Conservation (phyloP, 1,140 invertebrate species). For the Micrasema longulum region DNA sequence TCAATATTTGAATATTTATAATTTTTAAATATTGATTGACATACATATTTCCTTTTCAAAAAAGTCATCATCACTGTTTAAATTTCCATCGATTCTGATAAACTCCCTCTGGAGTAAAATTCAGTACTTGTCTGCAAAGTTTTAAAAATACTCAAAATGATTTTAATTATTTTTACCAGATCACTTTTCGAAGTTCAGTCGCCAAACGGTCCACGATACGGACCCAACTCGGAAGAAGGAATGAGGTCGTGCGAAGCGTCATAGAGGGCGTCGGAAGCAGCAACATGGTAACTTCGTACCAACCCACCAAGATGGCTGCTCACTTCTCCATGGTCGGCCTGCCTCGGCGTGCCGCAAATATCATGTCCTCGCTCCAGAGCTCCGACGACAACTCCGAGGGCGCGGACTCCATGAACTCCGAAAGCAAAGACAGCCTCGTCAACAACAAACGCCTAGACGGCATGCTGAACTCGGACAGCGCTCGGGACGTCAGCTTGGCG, state of each 20-base stretch:
- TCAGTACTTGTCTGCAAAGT: too few relatives aligned
- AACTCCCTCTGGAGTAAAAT: too few relatives aligned
- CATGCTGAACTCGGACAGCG: slow-evolving; percentile 38
- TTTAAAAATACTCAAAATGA: slow-evolving; percentile 1
- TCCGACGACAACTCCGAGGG: slow-evolving; percentile 49
- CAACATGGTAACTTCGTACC: slow-evolving; percentile 31
- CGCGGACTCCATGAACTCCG: slow-evolving; percentile 46
- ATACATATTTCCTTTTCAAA: too few relatives aligned
- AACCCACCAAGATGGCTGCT: slow-evolving; percentile 32
- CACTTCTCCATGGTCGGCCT: slow-evolving; percentile 48
- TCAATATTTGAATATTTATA: too few relatives aligned
- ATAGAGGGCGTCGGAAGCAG: slow-evolving; percentile 51
- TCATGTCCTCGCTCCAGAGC: slow-evolving; percentile 41
- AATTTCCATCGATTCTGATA: background rate
- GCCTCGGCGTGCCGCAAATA: slow-evolving; percentile 19
- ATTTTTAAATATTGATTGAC: too few relatives aligned
- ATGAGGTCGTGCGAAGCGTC: slow-evolving; percentile 46
- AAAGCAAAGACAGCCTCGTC: slow-evolving; percentile 43
- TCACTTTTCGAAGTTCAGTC: slow-evolving; percentile 38
- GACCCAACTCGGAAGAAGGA: slow-evolving; percentile 32
- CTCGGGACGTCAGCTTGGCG: slow-evolving; percentile 38
- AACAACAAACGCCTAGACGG: slow-evolving; percentile 45
- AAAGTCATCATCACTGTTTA: too few relatives aligned
- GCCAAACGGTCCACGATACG: slow-evolving; percentile 28
- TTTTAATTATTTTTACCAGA: slow-evolving; percentile 44